A percentile compares a stretch with the other conserved stretches of the same genome.
Conservation (phyloP, 2,113 vertebrate species). For the Vicugna pacos region DNA sequence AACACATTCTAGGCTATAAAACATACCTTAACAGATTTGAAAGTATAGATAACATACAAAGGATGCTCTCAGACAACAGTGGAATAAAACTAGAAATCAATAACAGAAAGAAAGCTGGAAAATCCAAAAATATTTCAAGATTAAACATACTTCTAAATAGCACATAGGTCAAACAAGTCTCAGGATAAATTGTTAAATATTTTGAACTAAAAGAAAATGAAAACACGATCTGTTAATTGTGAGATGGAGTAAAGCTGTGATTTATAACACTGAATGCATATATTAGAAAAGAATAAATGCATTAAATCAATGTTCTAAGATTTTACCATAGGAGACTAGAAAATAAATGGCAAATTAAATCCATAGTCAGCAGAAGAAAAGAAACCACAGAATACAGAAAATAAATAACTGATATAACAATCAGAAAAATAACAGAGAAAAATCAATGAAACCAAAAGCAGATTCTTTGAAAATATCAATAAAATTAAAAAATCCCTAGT, state of each 20-base stretch:
- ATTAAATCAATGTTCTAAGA: slow-evolving; percentile 2
- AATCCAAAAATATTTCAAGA: not conserved
- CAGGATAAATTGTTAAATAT: not conserved
- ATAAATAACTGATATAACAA: not conserved
- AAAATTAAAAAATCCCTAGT: not conserved
- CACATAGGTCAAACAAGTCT: not conserved
- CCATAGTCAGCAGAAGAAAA: not conserved
- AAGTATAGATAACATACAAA: not conserved
- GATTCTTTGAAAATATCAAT: not conserved
- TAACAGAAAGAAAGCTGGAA: not conserved
- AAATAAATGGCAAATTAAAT: not conserved
- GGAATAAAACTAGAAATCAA: not conserved
- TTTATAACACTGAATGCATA: not conserved
- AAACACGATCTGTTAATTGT: not conserved
- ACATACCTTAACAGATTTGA: slow-evolving; percentile 9
- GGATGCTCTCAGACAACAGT: not conserved
- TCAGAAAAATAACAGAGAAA: not conserved
- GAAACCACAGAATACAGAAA: not conserved
- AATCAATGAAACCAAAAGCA: not conserved
- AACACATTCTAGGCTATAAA: not conserved
- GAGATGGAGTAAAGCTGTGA: not conserved
- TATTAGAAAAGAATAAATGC: not conserved
- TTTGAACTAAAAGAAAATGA: not conserved
- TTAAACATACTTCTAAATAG: not conserved
- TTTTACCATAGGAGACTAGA: not conserved